Evolutionary conservation across 2,888 invertebrate species (phyloP).

Genomic region (Cantharis rufa): DNA sequence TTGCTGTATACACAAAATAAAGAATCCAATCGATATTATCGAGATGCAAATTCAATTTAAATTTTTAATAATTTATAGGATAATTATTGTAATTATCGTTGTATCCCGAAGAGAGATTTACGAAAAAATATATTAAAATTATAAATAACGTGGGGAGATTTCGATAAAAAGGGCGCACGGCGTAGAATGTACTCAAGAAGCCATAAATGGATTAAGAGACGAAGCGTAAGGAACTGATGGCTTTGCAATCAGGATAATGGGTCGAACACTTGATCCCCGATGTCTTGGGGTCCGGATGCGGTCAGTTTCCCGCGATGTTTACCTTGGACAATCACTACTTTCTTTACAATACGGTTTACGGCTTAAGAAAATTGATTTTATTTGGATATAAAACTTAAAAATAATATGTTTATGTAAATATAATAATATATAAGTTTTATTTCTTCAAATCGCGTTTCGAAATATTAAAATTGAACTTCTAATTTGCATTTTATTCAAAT

Average conservation of each 20-base stretch:
- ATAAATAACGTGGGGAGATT: conserved; percentile 14
- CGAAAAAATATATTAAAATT: not conserved
- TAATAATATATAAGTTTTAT: not conserved
- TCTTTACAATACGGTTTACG: conserved; percentile 28
- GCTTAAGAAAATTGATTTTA: conserved; percentile 7
- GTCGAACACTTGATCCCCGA: conserved; percentile 54
- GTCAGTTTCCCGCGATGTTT: conserved; percentile 43
- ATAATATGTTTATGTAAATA: not conserved
- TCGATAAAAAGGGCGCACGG: conserved; percentile 15
- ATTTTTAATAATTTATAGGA: too few relatives aligned
- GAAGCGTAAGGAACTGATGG: conserved; percentile 46
- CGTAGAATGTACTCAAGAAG: conserved; percentile 31
- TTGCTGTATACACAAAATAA: not conserved
- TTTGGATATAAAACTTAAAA: not conserved
- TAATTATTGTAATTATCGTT: not conserved
- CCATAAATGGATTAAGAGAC: conserved; percentile 52
- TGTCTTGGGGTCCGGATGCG: conserved; percentile 45
- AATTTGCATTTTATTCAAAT: not conserved
- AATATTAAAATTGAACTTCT: not conserved
- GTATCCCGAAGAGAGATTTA: not conserved
- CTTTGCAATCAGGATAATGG: conserved; percentile 56
- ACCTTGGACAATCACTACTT: conserved; percentile 46
- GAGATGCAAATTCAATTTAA: not conserved
- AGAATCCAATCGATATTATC: not conserved
- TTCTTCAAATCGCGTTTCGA: not conserved